Evolutionary conservation across 1,140 invertebrate genomes (phyloP).

Genomic region (Achatina immaculata): DNA sequence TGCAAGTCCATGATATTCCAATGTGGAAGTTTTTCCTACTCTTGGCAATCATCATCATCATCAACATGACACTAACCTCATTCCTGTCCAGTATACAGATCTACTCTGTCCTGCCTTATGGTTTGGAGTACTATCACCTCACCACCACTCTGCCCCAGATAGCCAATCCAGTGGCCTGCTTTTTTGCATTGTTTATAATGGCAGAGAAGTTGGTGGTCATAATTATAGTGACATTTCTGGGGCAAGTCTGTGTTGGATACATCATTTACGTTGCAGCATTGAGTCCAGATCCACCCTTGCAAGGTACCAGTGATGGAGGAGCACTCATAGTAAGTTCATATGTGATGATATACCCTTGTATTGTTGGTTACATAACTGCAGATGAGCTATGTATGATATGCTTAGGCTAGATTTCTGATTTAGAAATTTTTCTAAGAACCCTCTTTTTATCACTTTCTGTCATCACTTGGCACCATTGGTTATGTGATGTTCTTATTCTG

Average conservation of each 20-base stretch:
- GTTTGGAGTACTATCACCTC: constrained; percentile 84
- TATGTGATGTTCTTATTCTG: no score
- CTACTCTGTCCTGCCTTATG: constrained; percentile 90
- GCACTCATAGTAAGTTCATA: constrained; percentile 79
- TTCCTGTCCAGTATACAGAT: constrained; percentile 73
- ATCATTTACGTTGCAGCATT: constrained; percentile 80
- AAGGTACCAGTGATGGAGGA: constrained; percentile 74
- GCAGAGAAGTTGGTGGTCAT: constrained; percentile 76
- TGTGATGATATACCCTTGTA: no score
- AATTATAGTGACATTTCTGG: constrained; percentile 72
- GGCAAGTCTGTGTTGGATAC: constrained; percentile 76
- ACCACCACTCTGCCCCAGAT: constrained; percentile 84
- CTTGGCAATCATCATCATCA: background rate
- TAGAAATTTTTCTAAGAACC: background rate
- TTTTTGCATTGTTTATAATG: constrained; percentile 82
- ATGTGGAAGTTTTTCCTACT: background rate
- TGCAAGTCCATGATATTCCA: background rate
- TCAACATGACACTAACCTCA: constrained; percentile 37
- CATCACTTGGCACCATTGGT: no score
- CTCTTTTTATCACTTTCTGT: no score
- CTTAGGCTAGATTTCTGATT: constrained; percentile 77
- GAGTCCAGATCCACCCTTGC: constrained; percentile 82
- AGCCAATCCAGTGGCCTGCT: constrained; percentile 88
- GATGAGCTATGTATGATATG: background rate
- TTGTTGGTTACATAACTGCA: background rate